These are phyloP conservation scores for Drosophila azteca DNA, from an alignment of 1,140 invertebrate species.

Conservation along the genomic window DNA sequence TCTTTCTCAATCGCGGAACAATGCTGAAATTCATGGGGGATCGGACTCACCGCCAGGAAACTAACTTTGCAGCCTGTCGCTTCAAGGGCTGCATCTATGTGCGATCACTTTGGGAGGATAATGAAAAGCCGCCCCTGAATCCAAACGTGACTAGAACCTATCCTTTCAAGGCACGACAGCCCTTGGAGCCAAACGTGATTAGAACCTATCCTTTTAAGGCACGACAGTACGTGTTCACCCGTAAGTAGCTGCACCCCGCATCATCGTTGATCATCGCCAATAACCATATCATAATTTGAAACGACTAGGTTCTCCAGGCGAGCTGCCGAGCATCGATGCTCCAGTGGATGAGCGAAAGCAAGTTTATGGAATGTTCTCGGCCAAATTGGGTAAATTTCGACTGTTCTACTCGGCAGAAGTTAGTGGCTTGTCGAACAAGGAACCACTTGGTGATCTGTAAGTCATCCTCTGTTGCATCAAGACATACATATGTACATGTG, in stretches of 20 bases:
- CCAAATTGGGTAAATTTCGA: constrained; percentile 18
- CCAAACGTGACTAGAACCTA: too few species aligned
- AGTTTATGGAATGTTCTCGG: constrained; percentile 25
- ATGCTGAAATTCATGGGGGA: background rate
- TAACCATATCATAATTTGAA: background rate
- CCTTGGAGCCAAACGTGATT: too few species aligned
- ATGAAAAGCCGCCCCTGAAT: rapidly evolving
- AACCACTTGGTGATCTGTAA: constrained; percentile 31
- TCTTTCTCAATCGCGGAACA: constrained; percentile 1
- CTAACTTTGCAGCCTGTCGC: constrained; percentile 2
- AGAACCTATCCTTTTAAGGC: constrained; percentile 12
- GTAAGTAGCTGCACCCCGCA: constrained; percentile 12
- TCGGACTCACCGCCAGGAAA: rapidly evolving
- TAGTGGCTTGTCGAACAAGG: constrained; percentile 20
- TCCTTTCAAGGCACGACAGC: background rate
- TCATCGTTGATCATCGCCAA: background rate
- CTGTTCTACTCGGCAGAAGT: constrained; percentile 33
- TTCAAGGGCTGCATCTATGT: constrained; percentile 28
- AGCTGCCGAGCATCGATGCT: background rate
- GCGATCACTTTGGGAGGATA: rapidly evolving
- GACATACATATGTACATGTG: too few species aligned
- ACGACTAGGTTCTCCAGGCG: constrained; percentile 7
- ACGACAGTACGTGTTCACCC: constrained; percentile 21
- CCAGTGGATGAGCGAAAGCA: constrained; percentile 18
- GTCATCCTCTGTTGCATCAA: background rate